Evolutionary conservation across 2,797 vertebrate genomes (phyloP), one percentile per base, ranked within the genome.

Genomic region (Thripadectes ignobilis): DNA sequence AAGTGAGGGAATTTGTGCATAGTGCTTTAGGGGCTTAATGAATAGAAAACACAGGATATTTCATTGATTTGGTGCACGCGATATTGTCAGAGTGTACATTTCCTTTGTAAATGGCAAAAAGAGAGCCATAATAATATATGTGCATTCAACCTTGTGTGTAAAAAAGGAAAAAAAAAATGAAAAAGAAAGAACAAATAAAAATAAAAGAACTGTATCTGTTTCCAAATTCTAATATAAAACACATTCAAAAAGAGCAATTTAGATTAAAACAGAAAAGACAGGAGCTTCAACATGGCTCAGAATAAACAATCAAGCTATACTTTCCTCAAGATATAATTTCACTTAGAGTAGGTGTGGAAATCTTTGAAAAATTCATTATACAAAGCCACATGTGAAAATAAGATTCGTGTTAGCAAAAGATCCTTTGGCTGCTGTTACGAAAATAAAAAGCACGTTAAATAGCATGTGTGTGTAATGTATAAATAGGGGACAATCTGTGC

Each of bases 1-100:
- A 98, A 98, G 98, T 92, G 93, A 97, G 96, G 97, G 97, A 98
- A 98, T 98, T 98, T 98, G 95, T 24, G 55, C 97, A 95, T 96
- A 96, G 96, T 96, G 97, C 97, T 98, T 98, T 97, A 94, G 96
- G 96, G 96, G 97, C 62, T 97, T 98, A 97, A 97, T 98, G 97
- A 98, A 97, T 97, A 98, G 97, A 96, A 98, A 98, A 97, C 96
- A 95, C 94, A 59, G 96, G 97, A 96, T 96, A 97, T 97, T 98
- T 96, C 96, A 97, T 97, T 97, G 97, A 97, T 98, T 98, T 94
- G 92, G 97, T 96, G 94, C 81, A 91, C 43, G 15, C 65, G 78
- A 96, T 96, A 96, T 94, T 97, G 97, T 98, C 97, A 97, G 96
- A 94, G 94, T 93, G 97, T 93, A 65, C 74, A 73, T 96, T 98